A percentile compares a stretch with the other conserved stretches of the same genome.
phyloP scores from a whole-genome alignment of 1,140 invertebrate species.

The Drosophila punjabiensis region DNA sequence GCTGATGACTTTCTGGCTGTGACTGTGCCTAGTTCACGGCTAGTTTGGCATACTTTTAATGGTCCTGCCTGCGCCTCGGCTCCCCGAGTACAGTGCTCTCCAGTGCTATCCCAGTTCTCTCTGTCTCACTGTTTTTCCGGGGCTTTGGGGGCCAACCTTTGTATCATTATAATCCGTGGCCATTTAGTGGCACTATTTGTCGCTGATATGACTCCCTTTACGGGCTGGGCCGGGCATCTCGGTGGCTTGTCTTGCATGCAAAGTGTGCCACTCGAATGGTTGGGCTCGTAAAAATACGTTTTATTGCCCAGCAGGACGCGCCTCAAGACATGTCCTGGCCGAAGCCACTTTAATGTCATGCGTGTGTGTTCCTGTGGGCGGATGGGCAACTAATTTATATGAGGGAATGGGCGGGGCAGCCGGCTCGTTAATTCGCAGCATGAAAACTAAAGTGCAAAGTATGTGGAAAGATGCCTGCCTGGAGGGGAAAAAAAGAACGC shows the following conservation, averaged over 20 bases:
- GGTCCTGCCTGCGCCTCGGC: conserved; percentile 18
- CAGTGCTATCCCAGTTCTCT: conserved; percentile 1
- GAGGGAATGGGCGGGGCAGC: conserved; percentile 38
- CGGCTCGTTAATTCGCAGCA: conserved; percentile 79
- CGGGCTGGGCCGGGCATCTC: conserved; percentile 56
- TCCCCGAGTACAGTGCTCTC: conserved; percentile 2
- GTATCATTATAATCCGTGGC: conserved; percentile 82
- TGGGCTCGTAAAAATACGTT: conserved; percentile 78
- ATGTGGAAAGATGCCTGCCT: conserved; percentile 49
- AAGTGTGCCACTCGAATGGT: conserved; percentile 71
- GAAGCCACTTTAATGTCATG: conserved; percentile 59
- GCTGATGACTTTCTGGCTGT: conserved; percentile 74
- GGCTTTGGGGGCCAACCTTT: conserved; percentile 25
- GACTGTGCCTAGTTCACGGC: conserved; percentile 69
- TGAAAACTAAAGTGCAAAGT: conserved; percentile 81
- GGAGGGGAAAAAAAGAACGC: conserved; percentile 1
- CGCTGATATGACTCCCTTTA: conserved; percentile 79
- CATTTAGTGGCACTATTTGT: conserved; percentile 81
- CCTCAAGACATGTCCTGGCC: conserved; percentile 71
- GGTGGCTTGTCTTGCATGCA: conserved; percentile 63
- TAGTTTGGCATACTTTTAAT: conserved; percentile 80
- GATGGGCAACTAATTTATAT: conserved; percentile 76
- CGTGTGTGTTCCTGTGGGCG: conserved; percentile 44
- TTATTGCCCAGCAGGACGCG: conserved; percentile 76
- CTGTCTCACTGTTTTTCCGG: neutral